phyloP scores from a whole-genome alignment of 1,140 invertebrate genomes.

The Lucilia sericata region DNA sequence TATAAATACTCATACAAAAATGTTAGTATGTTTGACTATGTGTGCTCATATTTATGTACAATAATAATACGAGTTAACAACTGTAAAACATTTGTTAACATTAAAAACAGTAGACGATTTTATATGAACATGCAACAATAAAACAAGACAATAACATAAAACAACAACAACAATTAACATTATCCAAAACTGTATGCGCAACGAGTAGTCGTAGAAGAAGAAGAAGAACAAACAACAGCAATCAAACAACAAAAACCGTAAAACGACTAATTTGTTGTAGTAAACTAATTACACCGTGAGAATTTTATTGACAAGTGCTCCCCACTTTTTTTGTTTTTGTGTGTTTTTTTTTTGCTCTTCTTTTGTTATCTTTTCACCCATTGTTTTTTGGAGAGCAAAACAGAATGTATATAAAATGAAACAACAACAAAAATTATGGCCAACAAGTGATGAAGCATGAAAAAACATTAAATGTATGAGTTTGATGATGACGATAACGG shows the following conservation, averaged over 20 bases:
- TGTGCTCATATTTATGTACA: not conserved
- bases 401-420: not conserved
- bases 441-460: not conserved
- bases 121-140: not conserved
- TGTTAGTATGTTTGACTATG: too few relatives aligned
- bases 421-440: not conserved
- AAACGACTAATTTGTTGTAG: slow-evolving; percentile 42
- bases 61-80: slow-evolving; percentile 28
- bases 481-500: too few relatives aligned
- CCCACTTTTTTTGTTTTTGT: not conserved
- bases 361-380: too few relatives aligned
- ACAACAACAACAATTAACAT: not conserved
- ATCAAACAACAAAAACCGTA: slow-evolving; percentile 23
- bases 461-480: not conserved
- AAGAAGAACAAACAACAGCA: slow-evolving; percentile 5
- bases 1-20: not conserved
- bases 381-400: not conserved
- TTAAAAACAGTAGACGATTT: not conserved
- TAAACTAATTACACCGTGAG: slow-evolving; percentile 43
- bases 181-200: not conserved
- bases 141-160: not conserved
- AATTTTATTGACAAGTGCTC: slow-evolving; percentile 37
- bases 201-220: not conserved
- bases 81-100: slow-evolving; percentile 39
- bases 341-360: too few relatives aligned